phyloP scores from a whole-genome alignment of 2,113 vertebrate genomes.

The Eulacestoma nigropectus region DNA sequence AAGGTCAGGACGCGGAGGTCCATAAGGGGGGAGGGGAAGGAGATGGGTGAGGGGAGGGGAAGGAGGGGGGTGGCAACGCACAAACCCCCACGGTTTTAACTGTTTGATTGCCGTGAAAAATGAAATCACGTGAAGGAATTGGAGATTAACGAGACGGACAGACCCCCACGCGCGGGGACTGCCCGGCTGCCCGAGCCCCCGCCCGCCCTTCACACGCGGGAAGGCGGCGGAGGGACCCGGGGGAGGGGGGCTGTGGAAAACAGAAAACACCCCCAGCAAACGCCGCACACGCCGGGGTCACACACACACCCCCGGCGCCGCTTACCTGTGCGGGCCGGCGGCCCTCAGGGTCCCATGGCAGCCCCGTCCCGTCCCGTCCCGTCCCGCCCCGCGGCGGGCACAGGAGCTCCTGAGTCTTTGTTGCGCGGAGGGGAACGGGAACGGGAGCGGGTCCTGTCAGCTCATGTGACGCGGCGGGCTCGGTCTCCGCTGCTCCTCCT shows the following conservation, averaged over 20 bases:
- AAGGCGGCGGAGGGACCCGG: background rate
- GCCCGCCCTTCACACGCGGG: background rate
- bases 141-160: background rate
- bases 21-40: too few species aligned
- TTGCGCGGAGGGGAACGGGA: slow-evolving; percentile 7
- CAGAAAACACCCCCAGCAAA: background rate
- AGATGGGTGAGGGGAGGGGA: background rate
- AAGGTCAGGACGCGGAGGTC: background rate
- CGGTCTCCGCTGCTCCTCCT: background rate
- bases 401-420: background rate
- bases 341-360: slow-evolving; percentile 19
- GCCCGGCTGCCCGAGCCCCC: background rate
- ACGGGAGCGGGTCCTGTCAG: slow-evolving; percentile 29
- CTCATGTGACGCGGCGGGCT: slow-evolving; percentile 27
- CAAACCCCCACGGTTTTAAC: background rate
- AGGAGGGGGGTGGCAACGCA: background rate
- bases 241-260: background rate
- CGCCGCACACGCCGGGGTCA: background rate
- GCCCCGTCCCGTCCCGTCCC: background rate
- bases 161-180: background rate
- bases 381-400: background rate
- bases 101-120: background rate
- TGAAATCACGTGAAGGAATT: rapidly evolving
- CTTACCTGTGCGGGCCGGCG: background rate
- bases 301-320: background rate